Base-by-base conservation (phyloP, 2,797 vertebrate genomes). In the Caiman crocodilus region DNA sequence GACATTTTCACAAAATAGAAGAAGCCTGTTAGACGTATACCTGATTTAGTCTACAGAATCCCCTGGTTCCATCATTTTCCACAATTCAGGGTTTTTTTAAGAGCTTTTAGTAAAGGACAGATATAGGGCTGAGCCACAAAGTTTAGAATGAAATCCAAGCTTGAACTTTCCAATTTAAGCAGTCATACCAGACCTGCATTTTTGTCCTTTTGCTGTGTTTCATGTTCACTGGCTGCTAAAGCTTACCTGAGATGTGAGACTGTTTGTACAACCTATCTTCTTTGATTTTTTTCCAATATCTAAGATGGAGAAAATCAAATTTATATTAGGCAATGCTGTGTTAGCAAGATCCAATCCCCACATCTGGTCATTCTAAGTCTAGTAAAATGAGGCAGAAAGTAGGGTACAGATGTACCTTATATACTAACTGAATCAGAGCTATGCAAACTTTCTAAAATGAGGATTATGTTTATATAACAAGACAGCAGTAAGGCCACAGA, bases 231-330 rank as follows among this genome's bases (percentile, higher is more conserved):
- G 25, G 26, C 79, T n/a, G 11, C 17, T 17, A 14, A 81, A 1
- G 0, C 14, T 64, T 28, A 1, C 30, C 76, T 57, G 65, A 7
- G 14, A 55, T 57, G 11, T 3, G 42, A 4, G n/a, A 42, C 0
- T 0, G 2, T 76, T 78, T 63, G 14, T 63, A 13, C 26, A 63
- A 63, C 15, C 60, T 42, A 42, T 42, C 23, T 61, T 61, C 60
- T 61, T 25, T 10, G 4, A 9, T 23, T 20, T 61, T 26, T 26
- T 63, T 14, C 25, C 61, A 63, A 63, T 28, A 63, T 18, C 9
- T 63, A 63, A 63, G 61, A 28, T 26, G 28, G 25, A 28, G 25
- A 63, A 63, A 63, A 5, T 28, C 61, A 26, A 28, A 26, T 63
- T 63, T 63, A 63, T 6, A 26, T 63, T 63, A 26, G 12, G 61